Conservation (phyloP, 2,888 invertebrate species). For the Junonia oenone region DNA sequence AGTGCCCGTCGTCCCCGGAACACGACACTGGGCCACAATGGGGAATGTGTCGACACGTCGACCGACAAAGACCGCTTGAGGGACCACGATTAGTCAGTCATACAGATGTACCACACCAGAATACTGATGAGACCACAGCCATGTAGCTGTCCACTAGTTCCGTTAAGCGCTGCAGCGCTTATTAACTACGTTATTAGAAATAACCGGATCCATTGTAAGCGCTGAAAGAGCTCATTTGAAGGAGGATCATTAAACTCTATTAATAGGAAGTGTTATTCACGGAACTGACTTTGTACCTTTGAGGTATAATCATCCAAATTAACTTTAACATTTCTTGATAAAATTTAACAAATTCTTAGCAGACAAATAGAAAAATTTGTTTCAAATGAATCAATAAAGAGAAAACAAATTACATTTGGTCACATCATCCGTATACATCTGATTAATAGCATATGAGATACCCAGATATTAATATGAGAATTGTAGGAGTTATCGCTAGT, state of each 20-base stretch:
- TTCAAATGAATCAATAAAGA: background rate
- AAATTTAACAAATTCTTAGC: background rate
- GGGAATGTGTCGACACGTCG: slow-evolving; percentile 46
- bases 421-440: slow-evolving; percentile 9
- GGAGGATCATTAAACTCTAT: slow-evolving; percentile 16
- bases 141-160: slow-evolving; percentile 1
- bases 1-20: slow-evolving; percentile 40
- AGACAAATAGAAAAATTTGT: background rate
- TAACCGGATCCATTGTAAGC: slow-evolving; percentile 11
- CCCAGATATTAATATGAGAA: slow-evolving; percentile 17
- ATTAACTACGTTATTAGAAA: slow-evolving; percentile 4
- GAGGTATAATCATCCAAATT: background rate
- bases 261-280: slow-evolving; percentile 6
- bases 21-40: slow-evolving; percentile 42
- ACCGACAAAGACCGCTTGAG: slow-evolving; percentile 58
- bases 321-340: background rate
- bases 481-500: slow-evolving; percentile 28
- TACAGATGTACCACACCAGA: slow-evolving; percentile 40
- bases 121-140: slow-evolving; percentile 46
- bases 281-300: background rate
- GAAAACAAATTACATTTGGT: slow-evolving; percentile 6
- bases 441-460: slow-evolving; percentile 17
- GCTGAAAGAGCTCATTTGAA: slow-evolving; percentile 7
- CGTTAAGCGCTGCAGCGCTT: slow-evolving; percentile 21
- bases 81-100: slow-evolving; percentile 59